These are phyloP conservation scores for Apteryx owenii DNA, from an alignment of 2,113 vertebrate genomes.

Conservation along the genomic window DNA sequence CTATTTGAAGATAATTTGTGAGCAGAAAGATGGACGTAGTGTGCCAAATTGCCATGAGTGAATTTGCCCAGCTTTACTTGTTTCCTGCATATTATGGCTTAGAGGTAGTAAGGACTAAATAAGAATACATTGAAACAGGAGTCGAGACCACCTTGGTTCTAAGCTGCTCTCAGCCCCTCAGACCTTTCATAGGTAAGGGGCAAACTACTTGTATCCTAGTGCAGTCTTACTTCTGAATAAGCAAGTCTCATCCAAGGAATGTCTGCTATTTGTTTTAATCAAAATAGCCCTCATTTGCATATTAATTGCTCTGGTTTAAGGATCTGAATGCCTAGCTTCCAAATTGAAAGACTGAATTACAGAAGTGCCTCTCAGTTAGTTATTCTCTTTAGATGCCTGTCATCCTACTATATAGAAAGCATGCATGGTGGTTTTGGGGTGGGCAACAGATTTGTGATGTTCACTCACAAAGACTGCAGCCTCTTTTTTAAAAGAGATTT, in stretches of 20 bases:
- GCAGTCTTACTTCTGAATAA: background rate
- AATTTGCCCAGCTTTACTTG: background rate
- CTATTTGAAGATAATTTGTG: background rate
- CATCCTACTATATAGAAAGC: background rate
- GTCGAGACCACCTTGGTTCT: background rate
- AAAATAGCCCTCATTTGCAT: background rate
- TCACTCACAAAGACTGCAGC: background rate
- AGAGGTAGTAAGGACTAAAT: background rate
- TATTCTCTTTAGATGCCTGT: background rate
- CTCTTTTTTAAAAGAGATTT: background rate
- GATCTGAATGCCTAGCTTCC: background rate
- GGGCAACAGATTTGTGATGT: background rate
- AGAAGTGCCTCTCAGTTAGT: background rate
- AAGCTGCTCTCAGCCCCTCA: background rate
- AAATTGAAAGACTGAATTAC: background rate
- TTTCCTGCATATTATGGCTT: background rate
- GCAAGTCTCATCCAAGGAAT: background rate
- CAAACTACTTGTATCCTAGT: background rate
- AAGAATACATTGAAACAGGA: background rate
- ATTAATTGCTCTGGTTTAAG: background rate
- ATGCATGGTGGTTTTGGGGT: background rate
- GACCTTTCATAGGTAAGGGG: background rate
- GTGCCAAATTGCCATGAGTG: background rate
- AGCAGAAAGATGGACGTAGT: background rate
- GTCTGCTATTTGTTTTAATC: background rate